Evolutionary conservation across 1,140 invertebrate species (phyloP).

Genomic region (Nylanderia fulva): DNA sequence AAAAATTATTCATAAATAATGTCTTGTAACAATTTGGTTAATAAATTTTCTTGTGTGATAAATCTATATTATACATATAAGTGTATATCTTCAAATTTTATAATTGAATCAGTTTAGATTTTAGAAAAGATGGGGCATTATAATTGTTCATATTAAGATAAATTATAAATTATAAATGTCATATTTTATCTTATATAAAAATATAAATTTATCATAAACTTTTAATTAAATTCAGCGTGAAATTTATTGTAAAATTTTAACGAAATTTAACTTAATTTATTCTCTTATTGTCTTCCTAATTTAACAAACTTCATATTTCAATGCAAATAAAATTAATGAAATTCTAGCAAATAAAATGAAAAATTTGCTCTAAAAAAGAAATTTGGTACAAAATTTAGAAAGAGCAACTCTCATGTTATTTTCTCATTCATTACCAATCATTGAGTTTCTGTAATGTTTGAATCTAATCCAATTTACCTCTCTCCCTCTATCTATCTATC

Average conservation of each 20-base stretch:
- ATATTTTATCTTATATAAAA: not conserved
- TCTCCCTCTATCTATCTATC: not conserved
- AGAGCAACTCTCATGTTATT: not conserved
- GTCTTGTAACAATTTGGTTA: not conserved
- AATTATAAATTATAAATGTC: not conserved
- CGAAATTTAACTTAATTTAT: too few relatives aligned
- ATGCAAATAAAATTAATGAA: not conserved
- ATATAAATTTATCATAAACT: not conserved
- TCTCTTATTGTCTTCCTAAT: too few relatives aligned
- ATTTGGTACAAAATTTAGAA: not conserved
- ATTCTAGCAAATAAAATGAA: not conserved
- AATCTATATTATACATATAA: not conserved
- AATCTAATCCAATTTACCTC: not conserved
- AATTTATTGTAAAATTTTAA: not conserved
- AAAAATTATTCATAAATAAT: conserved; percentile 7
- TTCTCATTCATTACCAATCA: not conserved
- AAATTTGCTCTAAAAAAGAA: not conserved
- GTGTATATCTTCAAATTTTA: not conserved
- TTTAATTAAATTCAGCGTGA: not conserved
- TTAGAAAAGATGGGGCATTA: not conserved
- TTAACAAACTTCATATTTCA: not conserved
- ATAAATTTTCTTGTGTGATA: not conserved
- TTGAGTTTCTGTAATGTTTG: not conserved
- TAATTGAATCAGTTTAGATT: not conserved
- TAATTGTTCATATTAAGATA: not conserved